Base-by-base conservation (phyloP, 2,113 vertebrate genomes). In the Mixornis gularis region DNA sequence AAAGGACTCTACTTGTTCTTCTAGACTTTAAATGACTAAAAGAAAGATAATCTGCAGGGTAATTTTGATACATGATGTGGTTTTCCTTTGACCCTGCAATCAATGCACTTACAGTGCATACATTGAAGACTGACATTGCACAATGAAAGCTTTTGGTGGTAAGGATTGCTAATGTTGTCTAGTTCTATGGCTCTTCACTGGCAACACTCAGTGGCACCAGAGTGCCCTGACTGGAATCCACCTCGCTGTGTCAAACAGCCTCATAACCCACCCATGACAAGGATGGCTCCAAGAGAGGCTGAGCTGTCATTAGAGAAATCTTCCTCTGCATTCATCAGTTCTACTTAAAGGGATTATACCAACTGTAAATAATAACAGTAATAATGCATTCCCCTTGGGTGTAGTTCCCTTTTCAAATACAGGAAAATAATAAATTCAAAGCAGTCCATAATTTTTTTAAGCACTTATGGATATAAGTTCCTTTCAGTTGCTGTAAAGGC, bases 281-380 rank as follows among this genome's bases (percentile, higher is more conserved):
- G n/a, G 32, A 70, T 55, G 38, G 80, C 20, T 83, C 34, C 8
- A 1, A 32, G 13, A 83, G 25, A 72, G 19, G 4, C 58, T 70
- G 41, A n/a, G 32, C 2, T 85, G 44, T 26, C 46, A 25, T 58
- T n/a, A 88, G 29, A 83, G 55, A 70, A 82, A 59, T 79, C 27
- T 70, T 80, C 34, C n/a, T 89, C 56, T 81, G 32, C 20, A 46
- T 69, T 11, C 49, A 72, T 49, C 62, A 17, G 17, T 73, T 88
- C 43, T 71, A 71, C 46, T 83, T 94, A 73, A 90, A 91, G 36
- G 71, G 25, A 70, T 85, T 80, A 26, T 52, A 59, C 26, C 8
- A 21, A 17, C 34, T 71, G 52, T 68, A 94, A 90, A 87, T 78
- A 86, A 69, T 78, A 74, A 66, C 48, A 84, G 65, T n/a, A 89